Evolutionary conservation across 1,140 invertebrate genomes (phyloP), one percentile per base, ranked within the genome.

Genomic region (Pomacea maculata): DNA sequence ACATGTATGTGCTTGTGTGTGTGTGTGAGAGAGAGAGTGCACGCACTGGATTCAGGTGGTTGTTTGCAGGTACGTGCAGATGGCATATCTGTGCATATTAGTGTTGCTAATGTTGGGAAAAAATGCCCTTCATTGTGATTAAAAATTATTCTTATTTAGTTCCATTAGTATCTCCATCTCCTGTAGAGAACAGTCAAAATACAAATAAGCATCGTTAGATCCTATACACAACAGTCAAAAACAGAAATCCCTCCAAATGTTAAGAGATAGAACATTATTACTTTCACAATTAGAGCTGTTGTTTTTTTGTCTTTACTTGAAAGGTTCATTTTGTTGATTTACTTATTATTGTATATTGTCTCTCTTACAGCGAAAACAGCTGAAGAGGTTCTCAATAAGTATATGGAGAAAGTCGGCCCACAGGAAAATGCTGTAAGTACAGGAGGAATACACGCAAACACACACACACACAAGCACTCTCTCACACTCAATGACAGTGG

Each of bases 351-450:
- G 19, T 80, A 7, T 25, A 54, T 64, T 68, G n/a, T 29, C 29
- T 82, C n/a, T 71, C 19, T 75, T 65, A 68, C 54, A 86, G 85
- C 67, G 17, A 83, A 80, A 83, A 85, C 81, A 87, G 88, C 75
- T 83, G 84, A 83, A 68, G 86, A 88, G 61, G 82, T 85, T 79
- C 85, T 86, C 64, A 85, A 82, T 25, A 84, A 84, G 55, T 87
- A 85, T 82, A 78, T 84, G 75, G 84, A 80, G 74, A 75, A 76
- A 9, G 25, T 87, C 65, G 72, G 73, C 21, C 82, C 83, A n/a
- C 85, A 83, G n/a, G 68, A 80, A 63, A 85, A 88, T 79, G 84
- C 57, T 61, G 57, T 61, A 17, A 61, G 57, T 61, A 61, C 57
- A 61, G 57, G 11, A 11, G 15, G 3, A 45, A 45, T 6, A 45